Evolutionary conservation across 2,113 vertebrate species (phyloP).

Genomic region (Xenotilapia caudafasciata): DNA sequence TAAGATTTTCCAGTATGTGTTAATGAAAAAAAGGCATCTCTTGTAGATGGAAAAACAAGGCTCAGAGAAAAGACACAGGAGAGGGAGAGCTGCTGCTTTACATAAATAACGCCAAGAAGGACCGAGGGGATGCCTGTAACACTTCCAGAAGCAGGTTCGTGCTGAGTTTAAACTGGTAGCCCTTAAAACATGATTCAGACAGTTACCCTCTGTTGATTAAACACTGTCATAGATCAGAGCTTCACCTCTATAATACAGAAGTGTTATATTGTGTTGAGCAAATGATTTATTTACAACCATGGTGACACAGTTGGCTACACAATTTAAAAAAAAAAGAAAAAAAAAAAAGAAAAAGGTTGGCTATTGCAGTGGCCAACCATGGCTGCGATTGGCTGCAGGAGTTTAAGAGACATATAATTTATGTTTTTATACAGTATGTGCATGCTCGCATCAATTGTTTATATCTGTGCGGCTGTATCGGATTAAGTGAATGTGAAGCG

Average conservation of each 20-base stretch:
- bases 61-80: constrained; percentile 37
- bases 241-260: neutral
- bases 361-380: constrained; percentile 37
- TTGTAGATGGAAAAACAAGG: constrained; percentile 35
- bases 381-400: constrained; percentile 54
- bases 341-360: constrained; percentile 12
- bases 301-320: constrained; percentile 42
- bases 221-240: constrained; percentile 17
- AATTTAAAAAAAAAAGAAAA: neutral
- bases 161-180: constrained; percentile 51
- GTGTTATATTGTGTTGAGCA: neutral
- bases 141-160: constrained; percentile 1
- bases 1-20: constrained; percentile 22
- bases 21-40: neutral
- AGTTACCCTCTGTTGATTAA: constrained; percentile 10
- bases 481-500: constrained; percentile 48
- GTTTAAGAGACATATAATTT: neutral
- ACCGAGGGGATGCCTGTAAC: constrained; percentile 12
- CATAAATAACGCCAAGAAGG: constrained; percentile 26
- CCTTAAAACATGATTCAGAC: constrained; percentile 60
- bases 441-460: constrained; percentile 52
- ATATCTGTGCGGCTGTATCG: constrained; percentile 28
- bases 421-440: constrained; percentile 24
- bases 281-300: constrained; percentile 53
- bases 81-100: constrained; percentile 4